Evolutionary conservation across 2,113 vertebrate species (phyloP).

Genomic region (Gopherus flavomarginatus): DNA sequence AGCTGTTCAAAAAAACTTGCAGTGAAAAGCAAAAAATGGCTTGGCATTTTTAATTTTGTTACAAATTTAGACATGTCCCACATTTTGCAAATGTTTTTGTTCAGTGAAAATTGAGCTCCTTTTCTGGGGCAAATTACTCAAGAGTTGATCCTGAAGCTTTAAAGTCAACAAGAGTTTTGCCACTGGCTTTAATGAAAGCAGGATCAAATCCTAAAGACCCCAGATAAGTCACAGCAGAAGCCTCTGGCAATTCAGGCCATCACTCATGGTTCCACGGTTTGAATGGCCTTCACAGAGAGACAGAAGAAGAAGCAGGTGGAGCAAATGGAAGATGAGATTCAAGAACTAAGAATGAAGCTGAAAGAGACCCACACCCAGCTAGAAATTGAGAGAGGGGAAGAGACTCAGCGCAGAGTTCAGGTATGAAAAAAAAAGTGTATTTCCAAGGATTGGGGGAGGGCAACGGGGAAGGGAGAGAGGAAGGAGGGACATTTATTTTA

Average conservation of each 20-base stretch:
- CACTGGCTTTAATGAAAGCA: background rate
- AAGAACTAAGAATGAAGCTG: slow-evolving; percentile 77
- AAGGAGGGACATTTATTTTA: fast-evolving
- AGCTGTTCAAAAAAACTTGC: background rate
- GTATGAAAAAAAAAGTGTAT: background rate
- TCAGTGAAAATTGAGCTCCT: background rate
- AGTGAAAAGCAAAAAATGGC: background rate
- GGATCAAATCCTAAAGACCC: background rate
- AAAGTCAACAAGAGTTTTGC: background rate
- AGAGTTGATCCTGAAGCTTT: background rate
- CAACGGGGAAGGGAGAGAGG: fast-evolving
- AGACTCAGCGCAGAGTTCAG: slow-evolving; percentile 69
- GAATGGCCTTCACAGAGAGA: slow-evolving; percentile 60
- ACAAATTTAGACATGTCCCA: background rate
- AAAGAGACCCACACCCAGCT: slow-evolving; percentile 72
- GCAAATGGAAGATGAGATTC: slow-evolving; percentile 73
- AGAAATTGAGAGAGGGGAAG: slow-evolving; percentile 65
- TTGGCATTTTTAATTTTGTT: background rate
- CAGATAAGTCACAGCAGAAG: background rate
- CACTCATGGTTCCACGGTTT: background rate
- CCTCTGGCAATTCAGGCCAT: fast-evolving
- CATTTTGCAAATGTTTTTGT: background rate
- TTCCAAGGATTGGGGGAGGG: fast-evolving
- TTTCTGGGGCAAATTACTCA: background rate
- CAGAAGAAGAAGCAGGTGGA: slow-evolving; percentile 70